phyloP scores from a whole-genome alignment of 2,888 invertebrate genomes.

The Villa cingulata region DNA sequence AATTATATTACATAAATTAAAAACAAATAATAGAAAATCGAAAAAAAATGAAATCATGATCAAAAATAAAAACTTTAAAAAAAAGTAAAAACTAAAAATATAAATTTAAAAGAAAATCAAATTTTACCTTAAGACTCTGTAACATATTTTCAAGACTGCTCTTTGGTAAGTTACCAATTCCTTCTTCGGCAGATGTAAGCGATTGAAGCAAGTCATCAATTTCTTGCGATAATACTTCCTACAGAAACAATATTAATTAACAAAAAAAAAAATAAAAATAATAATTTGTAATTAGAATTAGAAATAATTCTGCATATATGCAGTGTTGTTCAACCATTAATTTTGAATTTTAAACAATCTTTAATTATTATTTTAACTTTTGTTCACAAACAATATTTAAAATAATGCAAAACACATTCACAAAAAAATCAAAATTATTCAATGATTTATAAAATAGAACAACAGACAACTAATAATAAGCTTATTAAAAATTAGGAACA shows the following conservation, averaged over 20 bases:
- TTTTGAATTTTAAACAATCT: too few species aligned
- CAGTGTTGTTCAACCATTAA: background rate
- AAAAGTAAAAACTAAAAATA: background rate
- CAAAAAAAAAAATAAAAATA: too few species aligned
- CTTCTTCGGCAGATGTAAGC: conserved; percentile 51
- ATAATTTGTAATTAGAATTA: background rate
- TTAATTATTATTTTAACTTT: too few species aligned
- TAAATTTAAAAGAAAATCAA: conserved; percentile 11
- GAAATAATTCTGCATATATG: background rate
- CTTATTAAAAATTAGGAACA: too few species aligned
- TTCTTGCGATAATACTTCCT: conserved; percentile 51
- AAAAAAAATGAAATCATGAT: background rate
- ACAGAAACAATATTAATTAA: conserved; percentile 7
- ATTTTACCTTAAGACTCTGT: conserved; percentile 55
- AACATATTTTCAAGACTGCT: conserved; percentile 60
- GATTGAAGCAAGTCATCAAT: conserved; percentile 56
- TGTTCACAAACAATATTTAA: too few species aligned
- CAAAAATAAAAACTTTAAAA: too few species aligned
- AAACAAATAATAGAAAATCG: background rate
- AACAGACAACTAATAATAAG: too few species aligned
- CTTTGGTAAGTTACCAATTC: conserved; percentile 52
- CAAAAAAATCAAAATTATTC: too few species aligned
- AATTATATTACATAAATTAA: too few species aligned
- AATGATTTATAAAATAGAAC: too few species aligned
- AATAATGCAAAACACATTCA: too few species aligned